Evolutionary conservation across 2,888 invertebrate genomes (phyloP), one percentile per base, ranked within the genome.

Genomic region (Leucoptera coffeella): DNA sequence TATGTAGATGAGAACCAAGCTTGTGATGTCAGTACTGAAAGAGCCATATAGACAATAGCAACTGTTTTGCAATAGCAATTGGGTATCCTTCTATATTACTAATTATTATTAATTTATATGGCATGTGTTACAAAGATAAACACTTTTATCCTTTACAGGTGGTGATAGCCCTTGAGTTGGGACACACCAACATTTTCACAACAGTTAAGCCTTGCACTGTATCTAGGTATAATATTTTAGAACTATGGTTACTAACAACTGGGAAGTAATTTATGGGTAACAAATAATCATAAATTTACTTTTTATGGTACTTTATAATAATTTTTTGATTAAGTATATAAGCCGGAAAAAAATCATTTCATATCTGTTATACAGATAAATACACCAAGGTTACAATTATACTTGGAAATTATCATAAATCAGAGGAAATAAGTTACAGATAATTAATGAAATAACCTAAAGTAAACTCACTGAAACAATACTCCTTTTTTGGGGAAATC

Each of bases 401-500:
- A 4, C 12, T 2, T 23, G 13, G 3, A 13, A 11, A 15, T 15
- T 12, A 15, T 4, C 22, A 2, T 10, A 7, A 7, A 2, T 2
- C n/a, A 12, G 22, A 7, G 12, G 11, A 12, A 12, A 13, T 8
- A 20, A 14, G 9, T 9, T 26, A 4, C 12, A 13, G 6, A 7
- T 20, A n/a, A n/a, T n/a, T n/a, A n/a, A n/a, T 9, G 8, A 19
- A 20, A 10, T 2, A 25, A 11, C 11, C n/a, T 3, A 13, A 11
- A 31, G 17, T 6, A 19, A 10, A 52, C 64, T 69, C 72, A 93
- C 93, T 83, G 79, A 57, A 91, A 94, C 28, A 82, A 38, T 32
- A 94, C 78, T 27, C 92, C 93, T 32, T 80, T 72, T 52, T 86
- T 88, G 0, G 94, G 94, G 55, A 93, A 94, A 61, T 93, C 82